Percentiles rank a stretch among this genome's conserved stretches.
Evolutionary conservation across 1,140 invertebrate species (phyloP).

Genomic region (Coenobita brevimanus): DNA sequence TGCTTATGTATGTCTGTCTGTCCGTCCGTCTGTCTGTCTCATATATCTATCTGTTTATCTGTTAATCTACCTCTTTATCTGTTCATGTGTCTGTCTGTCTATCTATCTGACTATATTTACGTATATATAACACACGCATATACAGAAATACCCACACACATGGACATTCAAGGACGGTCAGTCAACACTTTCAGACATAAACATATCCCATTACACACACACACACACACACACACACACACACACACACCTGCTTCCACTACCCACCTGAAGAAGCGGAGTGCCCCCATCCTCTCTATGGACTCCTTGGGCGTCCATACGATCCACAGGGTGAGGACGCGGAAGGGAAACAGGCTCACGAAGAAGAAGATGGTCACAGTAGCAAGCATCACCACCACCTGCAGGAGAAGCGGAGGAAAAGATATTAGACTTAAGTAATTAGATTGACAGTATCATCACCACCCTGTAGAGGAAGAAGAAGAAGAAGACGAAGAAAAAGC

Average conservation of each 20-base stretch:
- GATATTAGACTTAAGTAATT: too few relatives aligned
- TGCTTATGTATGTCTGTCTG: too few relatives aligned
- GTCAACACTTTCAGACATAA: neutral
- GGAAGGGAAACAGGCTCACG: slow-evolving; percentile 89
- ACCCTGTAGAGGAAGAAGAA: too few relatives aligned
- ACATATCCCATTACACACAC: neutral
- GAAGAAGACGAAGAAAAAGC: too few relatives aligned
- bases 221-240: slow-evolving; percentile 20
- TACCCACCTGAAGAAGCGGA: slow-evolving; percentile 40
- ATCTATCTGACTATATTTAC: too few relatives aligned
- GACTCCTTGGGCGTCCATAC: slow-evolving; percentile 82
- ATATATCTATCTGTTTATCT: too few relatives aligned
- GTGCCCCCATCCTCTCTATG: slow-evolving; percentile 75
- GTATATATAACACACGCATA: neutral
- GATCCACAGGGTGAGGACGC: slow-evolving; percentile 88
- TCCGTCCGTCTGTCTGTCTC: too few relatives aligned
- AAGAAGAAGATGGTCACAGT: slow-evolving; percentile 94
- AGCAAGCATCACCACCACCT: slow-evolving; percentile 88
- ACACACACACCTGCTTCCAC: neutral
- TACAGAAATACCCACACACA: neutral
- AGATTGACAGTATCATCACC: too few relatives aligned
- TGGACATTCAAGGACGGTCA: too few relatives aligned
- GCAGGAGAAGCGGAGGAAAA: slow-evolving; percentile 65
- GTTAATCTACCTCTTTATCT: too few relatives aligned
- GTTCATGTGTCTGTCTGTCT: too few relatives aligned